These are phyloP conservation scores for Tenrec ecaudatus DNA, from an alignment of 2,113 vertebrate genomes.

Conservation along the genomic window DNA sequence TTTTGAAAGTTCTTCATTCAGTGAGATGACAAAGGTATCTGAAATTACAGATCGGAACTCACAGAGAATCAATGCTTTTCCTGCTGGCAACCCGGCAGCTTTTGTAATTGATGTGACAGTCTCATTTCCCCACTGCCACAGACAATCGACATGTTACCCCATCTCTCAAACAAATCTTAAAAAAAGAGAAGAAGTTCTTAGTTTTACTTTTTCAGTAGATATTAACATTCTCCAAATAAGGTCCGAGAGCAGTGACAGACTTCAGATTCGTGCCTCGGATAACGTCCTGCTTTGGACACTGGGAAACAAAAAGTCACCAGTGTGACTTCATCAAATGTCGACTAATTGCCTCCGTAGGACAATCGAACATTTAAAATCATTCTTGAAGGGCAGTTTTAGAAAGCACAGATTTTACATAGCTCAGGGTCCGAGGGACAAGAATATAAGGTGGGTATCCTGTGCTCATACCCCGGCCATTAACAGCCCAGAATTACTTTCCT, in stretches of 20 bases:
- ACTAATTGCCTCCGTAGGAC: slow-evolving; percentile 32
- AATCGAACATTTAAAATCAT: slow-evolving; percentile 36
- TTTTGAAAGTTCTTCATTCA: slow-evolving; percentile 76
- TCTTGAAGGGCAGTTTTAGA: not conserved
- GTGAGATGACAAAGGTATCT: slow-evolving; percentile 78
- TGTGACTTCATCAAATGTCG: slow-evolving; percentile 41
- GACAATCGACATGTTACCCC: slow-evolving; percentile 66
- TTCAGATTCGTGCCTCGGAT: slow-evolving; percentile 44
- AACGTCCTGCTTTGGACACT: not conserved
- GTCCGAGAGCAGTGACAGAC: not conserved
- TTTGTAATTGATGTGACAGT: slow-evolving; percentile 82
- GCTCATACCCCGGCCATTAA: not conserved
- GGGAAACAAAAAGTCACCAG: slow-evolving; percentile 43
- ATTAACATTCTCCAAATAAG: slow-evolving; percentile 67
- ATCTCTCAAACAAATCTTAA: slow-evolving; percentile 69
- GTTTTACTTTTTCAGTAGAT: slow-evolving; percentile 62
- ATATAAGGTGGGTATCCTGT: not conserved
- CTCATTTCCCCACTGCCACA: slow-evolving; percentile 75
- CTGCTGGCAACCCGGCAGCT: slow-evolving; percentile 73
- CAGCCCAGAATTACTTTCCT: slow-evolving; percentile 18
- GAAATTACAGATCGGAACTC: slow-evolving; percentile 79
- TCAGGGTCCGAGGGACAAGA: not conserved
- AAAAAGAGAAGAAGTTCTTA: slow-evolving; percentile 30
- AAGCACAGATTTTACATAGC: not conserved
- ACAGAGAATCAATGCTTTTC: slow-evolving; percentile 66